Evolutionary conservation across 2,797 vertebrate genomes (phyloP), one percentile per base, ranked within the genome.

Genomic region (Acridotheres tristis): DNA sequence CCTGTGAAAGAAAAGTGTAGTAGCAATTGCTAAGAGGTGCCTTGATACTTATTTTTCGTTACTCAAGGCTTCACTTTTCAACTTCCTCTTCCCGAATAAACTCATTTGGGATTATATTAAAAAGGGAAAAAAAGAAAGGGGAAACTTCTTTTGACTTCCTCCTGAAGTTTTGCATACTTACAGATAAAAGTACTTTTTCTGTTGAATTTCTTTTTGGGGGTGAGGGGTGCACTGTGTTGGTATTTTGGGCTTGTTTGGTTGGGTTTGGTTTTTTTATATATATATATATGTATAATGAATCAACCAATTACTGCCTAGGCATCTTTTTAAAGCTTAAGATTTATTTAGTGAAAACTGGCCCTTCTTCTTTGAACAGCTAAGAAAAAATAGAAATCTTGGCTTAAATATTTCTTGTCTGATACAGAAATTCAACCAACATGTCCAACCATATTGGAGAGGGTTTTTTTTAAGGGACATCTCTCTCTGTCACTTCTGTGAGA

Each of bases 201-300:
- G 5, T 45, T 75, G 3, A 47, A 7, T 25, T 50, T 4, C 34
- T 36, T 16, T 40, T 9, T 2, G 0, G 2, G 0, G 5, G 6
- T 5, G 1, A 4, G 1, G 7, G 16, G 7, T 63, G 34, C 1
- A 0, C 13, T 16, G 9, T n/a, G 25, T 25, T 34, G 25, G 2
- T 7, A 30, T 65, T 34, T 15, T 13, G 11, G 6, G 9, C 2
- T 45, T 66, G 2, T 18, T 40, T 48, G 2, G 26, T 20, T 36
- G 5, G 2, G 6, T 29, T 21, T 20, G 4, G 8, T 25, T 25
- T 26, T 22, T 30, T 67, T 67, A n/a, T n/a, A n/a, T 59, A 19
- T 3, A 19, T 1, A 3, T 72, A 34, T 59, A 19, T 3, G 17
- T 1, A 3, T 72, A 34, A 40, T 51, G n/a, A 67, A 40, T 59